These are phyloP conservation scores for Sandelia bainsii DNA, from an alignment of 2,797 vertebrate species.

Conservation along the genomic window DNA sequence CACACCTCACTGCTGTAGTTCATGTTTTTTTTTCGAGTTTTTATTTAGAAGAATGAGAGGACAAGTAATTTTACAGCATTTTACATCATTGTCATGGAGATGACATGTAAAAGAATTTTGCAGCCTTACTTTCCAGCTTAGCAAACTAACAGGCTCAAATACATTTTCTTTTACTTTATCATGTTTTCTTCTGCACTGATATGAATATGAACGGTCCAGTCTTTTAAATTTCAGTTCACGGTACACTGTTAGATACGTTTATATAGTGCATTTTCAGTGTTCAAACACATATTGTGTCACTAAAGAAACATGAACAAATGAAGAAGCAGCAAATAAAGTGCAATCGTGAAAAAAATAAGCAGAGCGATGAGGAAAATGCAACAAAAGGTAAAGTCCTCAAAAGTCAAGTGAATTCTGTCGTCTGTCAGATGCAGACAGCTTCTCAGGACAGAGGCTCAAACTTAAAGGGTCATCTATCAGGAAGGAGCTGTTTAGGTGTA, in stretches of 20 bases:
- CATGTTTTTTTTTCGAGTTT: background rate
- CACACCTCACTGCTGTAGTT: background rate
- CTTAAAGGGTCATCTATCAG: too few species aligned
- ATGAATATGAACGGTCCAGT: background rate
- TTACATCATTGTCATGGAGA: background rate
- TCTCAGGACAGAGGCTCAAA: too few species aligned
- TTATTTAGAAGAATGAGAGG: background rate
- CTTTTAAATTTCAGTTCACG: background rate
- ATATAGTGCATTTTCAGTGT: background rate
- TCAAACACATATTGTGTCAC: background rate
- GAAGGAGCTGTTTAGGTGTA: too few species aligned
- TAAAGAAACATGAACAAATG: background rate
- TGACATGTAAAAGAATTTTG: background rate
- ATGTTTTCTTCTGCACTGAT: background rate
- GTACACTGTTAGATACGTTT: background rate
- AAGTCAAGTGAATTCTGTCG: too few species aligned
- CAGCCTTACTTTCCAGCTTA: background rate
- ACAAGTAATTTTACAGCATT: background rate
- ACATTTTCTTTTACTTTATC: background rate
- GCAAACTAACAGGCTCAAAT: background rate
- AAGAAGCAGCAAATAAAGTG: background rate
- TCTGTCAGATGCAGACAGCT: too few species aligned
- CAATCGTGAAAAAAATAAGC: background rate
- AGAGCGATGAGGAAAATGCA: background rate
- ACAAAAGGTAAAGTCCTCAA: constrained; percentile 5